These are phyloP conservation scores for Brevipalpus yothersi DNA, from an alignment of 1,140 invertebrate species.

Conservation along the genomic window DNA sequence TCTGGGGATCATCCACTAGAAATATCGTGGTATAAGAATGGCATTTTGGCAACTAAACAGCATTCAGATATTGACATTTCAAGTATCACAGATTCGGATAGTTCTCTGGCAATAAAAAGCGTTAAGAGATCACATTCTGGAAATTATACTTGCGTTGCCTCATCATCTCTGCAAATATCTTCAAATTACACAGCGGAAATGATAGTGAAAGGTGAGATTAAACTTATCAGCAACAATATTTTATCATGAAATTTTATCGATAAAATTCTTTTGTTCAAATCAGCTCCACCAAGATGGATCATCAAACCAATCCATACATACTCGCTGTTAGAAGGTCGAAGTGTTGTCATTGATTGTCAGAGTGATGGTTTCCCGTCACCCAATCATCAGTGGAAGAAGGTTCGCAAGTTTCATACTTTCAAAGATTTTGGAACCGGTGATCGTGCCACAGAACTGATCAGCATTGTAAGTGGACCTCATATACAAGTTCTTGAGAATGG, in stretches of 20 bases:
- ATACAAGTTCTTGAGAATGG: constrained; percentile 20
- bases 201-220: constrained; percentile 42
- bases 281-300: constrained; percentile 24
- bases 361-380: constrained; percentile 23
- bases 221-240: background rate
- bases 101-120: constrained; percentile 7
- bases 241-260: background rate
- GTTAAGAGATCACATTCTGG: constrained; percentile 30
- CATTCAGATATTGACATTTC: constrained; percentile 9
- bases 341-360: constrained; percentile 21
- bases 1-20: constrained; percentile 15
- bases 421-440: background rate
- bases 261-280: background rate
- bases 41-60: constrained; percentile 22
- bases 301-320: constrained; percentile 20
- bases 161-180: constrained; percentile 19
- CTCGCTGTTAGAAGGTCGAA: constrained; percentile 19
- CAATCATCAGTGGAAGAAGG: constrained; percentile 21
- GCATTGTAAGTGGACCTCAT: constrained; percentile 13
- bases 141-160: constrained; percentile 39
- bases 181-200: constrained; percentile 27
- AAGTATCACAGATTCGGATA: constrained; percentile 9
- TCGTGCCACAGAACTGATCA: background rate
- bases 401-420: background rate
- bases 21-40: constrained; percentile 13